Evolutionary conservation across 2,888 invertebrate genomes (phyloP), one percentile per base, ranked within the genome.

Genomic region (Drosophila anomelani): DNA sequence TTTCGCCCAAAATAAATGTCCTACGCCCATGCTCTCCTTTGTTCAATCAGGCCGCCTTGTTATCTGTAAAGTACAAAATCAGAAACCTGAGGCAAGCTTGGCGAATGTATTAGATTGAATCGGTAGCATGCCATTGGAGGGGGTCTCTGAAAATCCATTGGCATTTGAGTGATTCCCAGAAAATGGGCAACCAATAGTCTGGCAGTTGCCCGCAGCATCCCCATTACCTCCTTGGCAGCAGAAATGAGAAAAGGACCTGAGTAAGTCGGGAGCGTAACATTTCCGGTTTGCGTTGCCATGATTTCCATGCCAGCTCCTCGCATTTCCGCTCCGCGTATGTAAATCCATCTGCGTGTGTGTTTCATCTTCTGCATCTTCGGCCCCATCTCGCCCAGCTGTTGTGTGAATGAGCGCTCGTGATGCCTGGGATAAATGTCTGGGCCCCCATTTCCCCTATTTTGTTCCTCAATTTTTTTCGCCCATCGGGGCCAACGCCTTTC

Each of bases 221-320:
- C 17, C 66, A 13, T 44, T 44, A 32, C 47, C 56, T 57, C 55
- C 76, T 75, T 73, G 73, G 76, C 73, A 73, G 26, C n/a, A 38
- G 46, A 41, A 49, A 58, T 51, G 51, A 20, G 43, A 62, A 54
- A 75, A 54, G 38, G 47, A 68, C 68, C 49, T 74, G 57, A 75
- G 71, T 75, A 57, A 54, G 63, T 49, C 57, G 59, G 58, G 71
- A 67, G 64, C 58, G 82, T 73, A 74, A 72, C 89, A 88, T 89
- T 89, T 89, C 88, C 85, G 88, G 89, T 85, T 85, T 89, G 85
- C 88, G 53, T 73, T 79, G 82, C 83, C 82, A 78, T 79, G 85
- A 88, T 85, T 85, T 89, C 75, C 88, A 75, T 73, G 76, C 86
- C 86, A 78, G 74, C 55, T 67, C 57, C 57, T 47, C 46, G 53